Evolutionary conservation across 2,797 vertebrate genomes (phyloP).

Genomic region (Periparus ater): DNA sequence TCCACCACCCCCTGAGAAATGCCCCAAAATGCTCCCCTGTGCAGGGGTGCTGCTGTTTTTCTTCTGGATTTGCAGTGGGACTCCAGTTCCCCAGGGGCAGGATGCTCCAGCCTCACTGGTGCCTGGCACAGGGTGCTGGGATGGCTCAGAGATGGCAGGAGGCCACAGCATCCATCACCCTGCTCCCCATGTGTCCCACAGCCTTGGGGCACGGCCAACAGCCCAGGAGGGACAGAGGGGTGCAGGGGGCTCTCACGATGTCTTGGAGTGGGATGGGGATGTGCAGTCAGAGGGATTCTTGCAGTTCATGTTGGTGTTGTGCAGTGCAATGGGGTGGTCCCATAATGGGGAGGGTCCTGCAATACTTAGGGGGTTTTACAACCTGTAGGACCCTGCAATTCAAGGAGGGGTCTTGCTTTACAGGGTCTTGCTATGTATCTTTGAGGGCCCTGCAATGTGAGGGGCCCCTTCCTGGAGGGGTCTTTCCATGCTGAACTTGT

Average conservation of each 20-base stretch:
- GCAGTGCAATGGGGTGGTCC: not conserved
- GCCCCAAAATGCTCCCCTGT: not conserved
- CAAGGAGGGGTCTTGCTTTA: not conserved
- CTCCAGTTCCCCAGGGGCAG: not conserved
- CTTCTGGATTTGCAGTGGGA: not conserved
- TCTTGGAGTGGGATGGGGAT: not conserved
- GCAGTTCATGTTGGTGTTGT: not conserved
- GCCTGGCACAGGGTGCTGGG: not conserved
- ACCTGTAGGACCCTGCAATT: not conserved
- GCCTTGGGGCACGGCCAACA: not conserved
- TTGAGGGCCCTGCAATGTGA: not conserved
- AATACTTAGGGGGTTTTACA: not conserved
- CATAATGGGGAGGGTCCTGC: not conserved
- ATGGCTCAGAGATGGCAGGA: not conserved
- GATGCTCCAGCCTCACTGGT: not conserved
- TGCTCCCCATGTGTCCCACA: not conserved
- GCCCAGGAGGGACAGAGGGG: not conserved
- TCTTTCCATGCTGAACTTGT: not conserved
- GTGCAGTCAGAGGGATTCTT: not conserved
- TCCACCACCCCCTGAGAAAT: not conserved
- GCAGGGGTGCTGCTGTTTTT: not conserved
- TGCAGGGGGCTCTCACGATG: not conserved
- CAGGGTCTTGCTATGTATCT: not conserved
- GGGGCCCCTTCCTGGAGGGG: not conserved
- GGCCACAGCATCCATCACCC: not conserved